Conservation (phyloP, 2,888 invertebrate species). For the Junonia oenone region DNA sequence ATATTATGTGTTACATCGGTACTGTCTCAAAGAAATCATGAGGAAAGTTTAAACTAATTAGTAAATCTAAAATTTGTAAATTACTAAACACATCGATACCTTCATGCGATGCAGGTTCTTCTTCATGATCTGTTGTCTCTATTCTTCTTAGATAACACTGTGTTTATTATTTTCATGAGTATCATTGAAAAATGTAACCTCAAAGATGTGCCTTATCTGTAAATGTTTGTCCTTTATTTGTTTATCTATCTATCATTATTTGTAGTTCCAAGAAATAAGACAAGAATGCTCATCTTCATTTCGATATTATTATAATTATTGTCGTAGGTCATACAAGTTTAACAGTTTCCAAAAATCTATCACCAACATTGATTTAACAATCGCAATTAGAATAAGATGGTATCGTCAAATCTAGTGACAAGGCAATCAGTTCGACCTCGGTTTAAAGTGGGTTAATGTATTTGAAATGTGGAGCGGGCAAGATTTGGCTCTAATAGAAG, state of each 20-base stretch:
- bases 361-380: slow-evolving; percentile 5
- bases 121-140: too few relatives aligned
- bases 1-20: neutral
- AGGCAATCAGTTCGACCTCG: slow-evolving; percentile 52
- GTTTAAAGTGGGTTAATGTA: slow-evolving; percentile 67
- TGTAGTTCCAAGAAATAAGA: slow-evolving; percentile 1
- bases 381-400: slow-evolving; percentile 27
- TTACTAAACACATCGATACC: neutral
- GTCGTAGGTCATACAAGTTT: neutral
- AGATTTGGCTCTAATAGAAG: slow-evolving; percentile 43
- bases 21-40: neutral
- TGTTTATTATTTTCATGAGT: too few relatives aligned
- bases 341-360: slow-evolving; percentile 5
- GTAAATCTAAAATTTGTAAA: neutral
- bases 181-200: too few relatives aligned
- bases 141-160: too few relatives aligned
- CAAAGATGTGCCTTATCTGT: neutral
- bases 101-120: neutral
- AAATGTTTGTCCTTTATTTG: neutral
- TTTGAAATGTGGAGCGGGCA: slow-evolving; percentile 56
- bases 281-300: too few relatives aligned
- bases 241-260: neutral
- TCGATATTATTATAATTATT: too few relatives aligned
- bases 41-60: neutral
- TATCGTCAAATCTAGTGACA: slow-evolving; percentile 44